These are phyloP conservation scores for Thecocarcelia acutangulata DNA, from an alignment of 2,888 invertebrate species.

Conservation along the genomic window DNA sequence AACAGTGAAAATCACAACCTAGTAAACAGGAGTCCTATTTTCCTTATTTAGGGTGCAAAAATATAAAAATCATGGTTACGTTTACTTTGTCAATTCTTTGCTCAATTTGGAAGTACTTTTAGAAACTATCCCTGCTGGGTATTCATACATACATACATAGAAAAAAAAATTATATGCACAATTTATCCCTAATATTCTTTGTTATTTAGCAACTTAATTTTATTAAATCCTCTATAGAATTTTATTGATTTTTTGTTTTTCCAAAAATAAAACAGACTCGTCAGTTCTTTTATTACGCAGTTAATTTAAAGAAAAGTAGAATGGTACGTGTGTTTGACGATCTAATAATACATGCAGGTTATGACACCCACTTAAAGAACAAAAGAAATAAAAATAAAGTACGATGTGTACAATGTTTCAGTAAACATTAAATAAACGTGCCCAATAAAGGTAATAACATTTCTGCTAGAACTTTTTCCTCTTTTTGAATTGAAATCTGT, in stretches of 20 bases:
- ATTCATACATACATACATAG: too few species aligned
- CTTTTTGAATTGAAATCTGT: too few species aligned
- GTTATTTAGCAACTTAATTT: slow-evolving; percentile 57
- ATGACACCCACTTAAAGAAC: slow-evolving; percentile 65
- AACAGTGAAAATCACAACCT: too few species aligned
- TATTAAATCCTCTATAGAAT: slow-evolving; percentile 58
- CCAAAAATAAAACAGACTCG: slow-evolving; percentile 24
- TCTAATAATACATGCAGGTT: slow-evolving; percentile 72
- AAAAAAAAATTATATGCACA: too few species aligned
- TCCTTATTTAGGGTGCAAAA: too few species aligned
- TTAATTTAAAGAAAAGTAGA: slow-evolving; percentile 32
- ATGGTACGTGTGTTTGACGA: slow-evolving; percentile 35
- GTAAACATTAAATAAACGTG: neutral
- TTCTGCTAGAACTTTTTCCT: too few species aligned
- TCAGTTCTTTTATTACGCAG: slow-evolving; percentile 35
- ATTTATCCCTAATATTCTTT: slow-evolving; percentile 46
- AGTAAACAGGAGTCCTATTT: too few species aligned
- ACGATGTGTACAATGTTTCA: slow-evolving; percentile 4
- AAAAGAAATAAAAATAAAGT: slow-evolving; percentile 29
- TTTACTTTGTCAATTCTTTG: too few species aligned
- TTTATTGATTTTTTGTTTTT: slow-evolving; percentile 50
- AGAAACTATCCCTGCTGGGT: too few species aligned
- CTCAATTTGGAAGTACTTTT: too few species aligned
- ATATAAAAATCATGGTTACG: too few species aligned
- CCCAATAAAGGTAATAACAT: neutral